These are phyloP conservation scores for Pseudorhombus dupliciocellatus DNA, from an alignment of 2,113 vertebrate genomes.

Conservation along the genomic window DNA sequence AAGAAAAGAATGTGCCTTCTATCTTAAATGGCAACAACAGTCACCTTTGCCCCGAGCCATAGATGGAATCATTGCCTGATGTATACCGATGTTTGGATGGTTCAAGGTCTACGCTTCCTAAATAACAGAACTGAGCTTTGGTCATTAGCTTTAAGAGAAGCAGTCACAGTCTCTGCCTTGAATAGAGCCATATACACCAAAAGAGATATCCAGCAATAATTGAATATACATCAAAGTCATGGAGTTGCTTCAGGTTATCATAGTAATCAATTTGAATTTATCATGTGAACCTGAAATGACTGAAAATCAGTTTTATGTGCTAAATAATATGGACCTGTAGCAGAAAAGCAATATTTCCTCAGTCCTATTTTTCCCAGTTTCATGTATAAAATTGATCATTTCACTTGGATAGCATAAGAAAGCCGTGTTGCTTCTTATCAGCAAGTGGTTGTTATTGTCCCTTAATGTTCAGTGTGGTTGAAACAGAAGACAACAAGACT, in stretches of 20 bases:
- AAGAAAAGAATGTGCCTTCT: conserved; percentile 47
- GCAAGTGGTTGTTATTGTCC: background rate
- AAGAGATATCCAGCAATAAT: background rate
- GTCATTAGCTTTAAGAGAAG: background rate
- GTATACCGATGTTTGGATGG: conserved; percentile 8
- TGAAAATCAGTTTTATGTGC: too few species aligned
- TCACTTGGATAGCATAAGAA: background rate
- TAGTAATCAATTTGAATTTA: too few species aligned
- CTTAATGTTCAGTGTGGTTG: conserved; percentile 13
- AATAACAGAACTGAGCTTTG: background rate
- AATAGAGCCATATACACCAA: background rate
- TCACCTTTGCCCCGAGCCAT: conserved; percentile 58
- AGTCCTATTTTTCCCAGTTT: too few species aligned
- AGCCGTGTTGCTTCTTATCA: conserved; percentile 2
- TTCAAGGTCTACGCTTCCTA: background rate
- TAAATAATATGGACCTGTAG: background rate
- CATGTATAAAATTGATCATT: too few species aligned
- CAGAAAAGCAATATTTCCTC: background rate
- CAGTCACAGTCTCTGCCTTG: background rate
- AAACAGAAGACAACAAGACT: conserved; percentile 8
- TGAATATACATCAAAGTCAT: too few species aligned
- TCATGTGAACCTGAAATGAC: too few species aligned
- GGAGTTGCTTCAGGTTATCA: too few species aligned
- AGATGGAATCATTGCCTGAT: conserved; percentile 36
- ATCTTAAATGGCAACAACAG: conserved; percentile 64